Percentiles rank a stretch among this genome's conserved stretches.
These are phyloP conservation scores for Chondrilla cf. caribensis DNA, from an alignment of 37 sponge, comb jelly and placozoan genomes.

Conservation along the genomic window DNA sequence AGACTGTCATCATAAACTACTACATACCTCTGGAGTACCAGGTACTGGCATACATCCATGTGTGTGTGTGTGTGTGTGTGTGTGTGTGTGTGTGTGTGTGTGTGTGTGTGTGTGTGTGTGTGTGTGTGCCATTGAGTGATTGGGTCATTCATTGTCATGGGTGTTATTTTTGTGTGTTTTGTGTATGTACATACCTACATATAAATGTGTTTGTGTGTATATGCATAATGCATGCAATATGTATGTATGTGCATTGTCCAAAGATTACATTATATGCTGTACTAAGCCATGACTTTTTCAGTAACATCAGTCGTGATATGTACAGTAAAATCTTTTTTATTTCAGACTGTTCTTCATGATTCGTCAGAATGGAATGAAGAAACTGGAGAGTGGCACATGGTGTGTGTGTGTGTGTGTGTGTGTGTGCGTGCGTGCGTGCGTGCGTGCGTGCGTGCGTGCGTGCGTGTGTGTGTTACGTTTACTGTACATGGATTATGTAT, in stretches of 20 bases:
- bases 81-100: no score
- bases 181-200: no score
- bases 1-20: constrained; percentile 67
- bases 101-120: constrained; percentile 1
- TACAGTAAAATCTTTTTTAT: no score
- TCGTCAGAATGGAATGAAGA: constrained; percentile 88
- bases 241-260: background rate
- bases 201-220: background rate
- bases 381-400: constrained; percentile 97
- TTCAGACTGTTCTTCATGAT: constrained; percentile 63
- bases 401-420: constrained; percentile 22
- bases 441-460: no score
- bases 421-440: no score
- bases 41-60: constrained; percentile 30
- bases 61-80: no score
- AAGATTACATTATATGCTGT: background rate
- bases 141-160: background rate
- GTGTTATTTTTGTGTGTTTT: background rate
- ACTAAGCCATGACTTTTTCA: background rate
- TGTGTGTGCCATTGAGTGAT: no score
- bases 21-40: constrained; percentile 85
- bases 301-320: no score
- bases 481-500: no score
- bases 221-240: constrained; percentile 1
- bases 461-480: no score